Percentiles rank a stretch among this genome's conserved stretches.
Evolutionary conservation across 2,888 invertebrate genomes (phyloP).

Genomic region (Epinotia demarniana): DNA sequence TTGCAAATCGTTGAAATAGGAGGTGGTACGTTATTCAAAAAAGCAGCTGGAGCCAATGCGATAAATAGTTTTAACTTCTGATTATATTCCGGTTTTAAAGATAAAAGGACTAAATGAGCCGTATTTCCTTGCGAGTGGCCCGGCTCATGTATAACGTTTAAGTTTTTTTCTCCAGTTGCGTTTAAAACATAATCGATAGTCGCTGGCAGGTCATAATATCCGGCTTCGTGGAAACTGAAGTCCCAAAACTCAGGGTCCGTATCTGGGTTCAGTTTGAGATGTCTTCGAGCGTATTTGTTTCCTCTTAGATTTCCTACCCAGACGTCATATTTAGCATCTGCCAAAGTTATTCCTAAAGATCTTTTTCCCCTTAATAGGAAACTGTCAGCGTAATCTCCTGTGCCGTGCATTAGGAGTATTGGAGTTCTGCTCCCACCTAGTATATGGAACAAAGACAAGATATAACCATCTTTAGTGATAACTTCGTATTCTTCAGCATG

Average conservation of each 20-base stretch:
- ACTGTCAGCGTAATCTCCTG: slow-evolving; percentile 57
- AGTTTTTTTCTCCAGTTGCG: slow-evolving; percentile 73
- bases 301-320: slow-evolving; percentile 80
- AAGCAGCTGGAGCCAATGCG: slow-evolving; percentile 83
- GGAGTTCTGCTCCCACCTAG: slow-evolving; percentile 46
- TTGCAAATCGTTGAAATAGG: slow-evolving; percentile 55
- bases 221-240: slow-evolving; percentile 88
- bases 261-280: slow-evolving; percentile 67
- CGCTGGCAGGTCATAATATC: slow-evolving; percentile 87
- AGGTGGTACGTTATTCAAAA: slow-evolving; percentile 64
- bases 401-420: slow-evolving; percentile 61
- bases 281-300: slow-evolving; percentile 82
- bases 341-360: slow-evolving; percentile 61
- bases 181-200: slow-evolving; percentile 69
- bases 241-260: slow-evolving; percentile 73
- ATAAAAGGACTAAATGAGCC: slow-evolving; percentile 80
- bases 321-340: slow-evolving; percentile 79
- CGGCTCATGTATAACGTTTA: slow-evolving; percentile 86
- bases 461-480: slow-evolving; percentile 39
- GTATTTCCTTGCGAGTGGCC: slow-evolving; percentile 88
- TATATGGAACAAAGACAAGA: slow-evolving; percentile 33
- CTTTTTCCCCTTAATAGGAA: slow-evolving; percentile 56
- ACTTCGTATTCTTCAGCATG: slow-evolving; percentile 34
- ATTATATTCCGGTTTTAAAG: slow-evolving; percentile 82
- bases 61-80: slow-evolving; percentile 79